Percentiles rank a stretch among this genome's conserved stretches.
phyloP scores from a whole-genome alignment of 2,888 invertebrate genomes.

The Pheosia tremula region DNA sequence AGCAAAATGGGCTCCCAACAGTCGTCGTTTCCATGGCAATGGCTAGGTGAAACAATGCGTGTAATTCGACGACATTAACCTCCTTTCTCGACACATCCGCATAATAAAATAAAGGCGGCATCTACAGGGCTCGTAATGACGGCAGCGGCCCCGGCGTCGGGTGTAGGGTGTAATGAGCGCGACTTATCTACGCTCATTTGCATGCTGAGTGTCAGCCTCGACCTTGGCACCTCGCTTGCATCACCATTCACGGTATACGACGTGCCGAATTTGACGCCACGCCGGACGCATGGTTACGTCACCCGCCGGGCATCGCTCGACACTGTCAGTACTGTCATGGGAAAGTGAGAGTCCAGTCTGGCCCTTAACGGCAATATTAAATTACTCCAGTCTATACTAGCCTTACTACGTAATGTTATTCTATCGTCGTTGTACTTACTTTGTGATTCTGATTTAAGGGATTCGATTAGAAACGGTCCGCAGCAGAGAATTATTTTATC shows the following conservation, averaged over 20 bases:
- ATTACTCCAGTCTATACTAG: constrained; percentile 14
- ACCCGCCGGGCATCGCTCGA: constrained; percentile 28
- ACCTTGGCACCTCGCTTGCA: constrained; percentile 76
- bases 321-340: constrained; percentile 29
- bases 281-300: constrained; percentile 53
- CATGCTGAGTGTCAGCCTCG: constrained; percentile 75
- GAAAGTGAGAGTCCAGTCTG: constrained; percentile 49
- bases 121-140: constrained; percentile 68
- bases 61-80: constrained; percentile 76
- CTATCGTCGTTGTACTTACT: no score
- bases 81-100: constrained; percentile 74
- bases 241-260: constrained; percentile 51
- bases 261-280: constrained; percentile 51
- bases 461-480: background rate
- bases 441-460: no score
- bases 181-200: constrained; percentile 80
- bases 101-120: constrained; percentile 75
- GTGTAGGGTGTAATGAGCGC: constrained; percentile 74
- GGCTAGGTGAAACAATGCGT: constrained; percentile 75
- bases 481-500: background rate
- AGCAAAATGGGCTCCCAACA: constrained; percentile 40
- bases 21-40: constrained; percentile 62
- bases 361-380: constrained; percentile 36
- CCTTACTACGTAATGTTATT: background rate
- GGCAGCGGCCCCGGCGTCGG: constrained; percentile 59